These are phyloP conservation scores for Drosophila merina DNA, from an alignment of 2,888 invertebrate species.

Conservation along the genomic window DNA sequence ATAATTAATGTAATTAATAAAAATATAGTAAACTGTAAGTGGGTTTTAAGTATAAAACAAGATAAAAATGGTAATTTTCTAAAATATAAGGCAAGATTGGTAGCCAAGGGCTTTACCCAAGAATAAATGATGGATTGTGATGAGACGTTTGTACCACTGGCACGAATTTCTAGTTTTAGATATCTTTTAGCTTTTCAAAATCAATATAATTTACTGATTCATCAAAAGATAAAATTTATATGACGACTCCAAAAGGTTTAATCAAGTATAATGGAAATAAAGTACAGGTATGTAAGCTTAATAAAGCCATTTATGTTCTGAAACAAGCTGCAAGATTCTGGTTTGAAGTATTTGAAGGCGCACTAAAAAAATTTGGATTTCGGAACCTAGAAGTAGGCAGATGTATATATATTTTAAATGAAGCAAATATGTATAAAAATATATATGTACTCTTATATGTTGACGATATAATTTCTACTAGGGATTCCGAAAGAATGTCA, in stretches of 20 bases:
- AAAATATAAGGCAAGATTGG: constrained; percentile 29
- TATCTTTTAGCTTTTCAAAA: constrained; percentile 21
- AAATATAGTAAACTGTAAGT: not conserved
- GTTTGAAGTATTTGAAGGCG: constrained; percentile 3
- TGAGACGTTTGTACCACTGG: no score
- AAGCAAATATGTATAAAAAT: constrained; percentile 3
- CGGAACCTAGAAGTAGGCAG: no score
- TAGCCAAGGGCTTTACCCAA: constrained; percentile 30
- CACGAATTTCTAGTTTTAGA: constrained; percentile 26
- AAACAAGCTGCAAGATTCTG: constrained; percentile 24
- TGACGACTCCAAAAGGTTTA: no score
- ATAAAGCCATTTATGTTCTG: not conserved
- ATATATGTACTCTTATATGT: constrained; percentile 5
- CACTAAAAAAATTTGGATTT: not conserved
- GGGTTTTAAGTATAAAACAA: constrained; percentile 4
- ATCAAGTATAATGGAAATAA: constrained; percentile 23
- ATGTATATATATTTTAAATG: constrained; percentile 11
- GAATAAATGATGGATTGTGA: constrained; percentile 3
- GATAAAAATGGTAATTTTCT: constrained; percentile 17
- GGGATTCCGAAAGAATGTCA: constrained; percentile 5
- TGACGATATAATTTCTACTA: constrained; percentile 14
- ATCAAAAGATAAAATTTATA: constrained; percentile 26
- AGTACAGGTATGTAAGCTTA: constrained; percentile 32
- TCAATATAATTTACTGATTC: constrained; percentile 23
- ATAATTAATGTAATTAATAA: no score